Evolutionary conservation across 2,888 invertebrate genomes (phyloP).

Genomic region (Himalopsyche japonica): DNA sequence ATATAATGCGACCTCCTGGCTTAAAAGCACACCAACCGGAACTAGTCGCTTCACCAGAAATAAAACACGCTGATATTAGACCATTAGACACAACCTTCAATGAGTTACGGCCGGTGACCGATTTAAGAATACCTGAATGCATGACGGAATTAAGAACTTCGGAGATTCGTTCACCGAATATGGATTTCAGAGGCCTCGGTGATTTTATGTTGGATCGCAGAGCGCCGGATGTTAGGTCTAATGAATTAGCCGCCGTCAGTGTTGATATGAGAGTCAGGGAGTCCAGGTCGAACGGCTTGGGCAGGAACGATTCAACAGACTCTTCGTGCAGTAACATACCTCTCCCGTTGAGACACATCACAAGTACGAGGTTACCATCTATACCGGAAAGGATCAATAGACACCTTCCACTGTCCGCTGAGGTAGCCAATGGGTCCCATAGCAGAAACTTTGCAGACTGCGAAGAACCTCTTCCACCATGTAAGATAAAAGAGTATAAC

Average conservation of each 20-base stretch:
- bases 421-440: constrained; percentile 43
- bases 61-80: constrained; percentile 50
- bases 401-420: constrained; percentile 61
- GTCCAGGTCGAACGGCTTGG: constrained; percentile 41
- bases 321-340: constrained; percentile 55
- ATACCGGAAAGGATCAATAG: constrained; percentile 74
- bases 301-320: constrained; percentile 50
- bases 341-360: constrained; percentile 68
- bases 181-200: constrained; percentile 62
- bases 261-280: constrained; percentile 43
- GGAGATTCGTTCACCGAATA: constrained; percentile 59
- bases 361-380: constrained; percentile 77
- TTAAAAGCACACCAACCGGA: constrained; percentile 60
- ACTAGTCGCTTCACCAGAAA: constrained; percentile 49
- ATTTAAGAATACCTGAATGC: constrained; percentile 57
- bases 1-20: constrained; percentile 52
- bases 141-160: constrained; percentile 57
- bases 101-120: constrained; percentile 48
- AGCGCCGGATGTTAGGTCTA: constrained; percentile 48
- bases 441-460: constrained; percentile 60
- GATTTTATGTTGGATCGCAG: constrained; percentile 59
- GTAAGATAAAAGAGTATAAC: constrained; percentile 54
- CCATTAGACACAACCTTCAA: constrained; percentile 45
- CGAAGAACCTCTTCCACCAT: constrained; percentile 85
- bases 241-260: constrained; percentile 43